Base-by-base conservation (phyloP, 2,888 invertebrate species). In the Hirtodrosophila duncani region DNA sequence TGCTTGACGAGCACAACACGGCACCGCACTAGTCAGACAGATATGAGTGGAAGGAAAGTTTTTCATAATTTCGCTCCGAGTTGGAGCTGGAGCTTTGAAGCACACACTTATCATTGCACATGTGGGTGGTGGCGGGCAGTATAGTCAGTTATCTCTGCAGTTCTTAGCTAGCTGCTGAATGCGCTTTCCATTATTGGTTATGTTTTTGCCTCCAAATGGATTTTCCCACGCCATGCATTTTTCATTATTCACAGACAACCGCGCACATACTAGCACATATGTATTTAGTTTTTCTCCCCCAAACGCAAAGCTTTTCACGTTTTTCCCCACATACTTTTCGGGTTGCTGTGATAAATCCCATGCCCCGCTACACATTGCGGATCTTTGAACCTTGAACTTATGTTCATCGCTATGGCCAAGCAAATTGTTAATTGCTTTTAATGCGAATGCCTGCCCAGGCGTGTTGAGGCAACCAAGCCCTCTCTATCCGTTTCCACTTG, bases 371-470 rank as follows among this genome's bases (percentile, higher is more conserved):
- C 14, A 8, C 16, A 29, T 23, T 3, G 13, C 13, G 31, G 42
- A 56, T 38, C 30, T 23, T 23, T 69, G 57, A 67, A 68, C 61
- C 53, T 57, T 65, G 61, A 68, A 68, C 61, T 26, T 21, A 17
- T 27, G 17, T 39, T 34, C 9, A 24, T 37, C 33, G 31, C 23
- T 56, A 60, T 60, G 51, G 34, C 9, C 38, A 60, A 58, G 46
- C 44, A 48, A 52, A 50, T 51, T 52, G 56, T 80, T 80, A 80
- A 72, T 80, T 72, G 62, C 68, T 51, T n/a, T 36, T 57, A 51
- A 67, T 75, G 49, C 38, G 33, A 72, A 49, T 58, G 57, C 49
- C 24, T 44, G 34, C 39, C 50, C 57, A 48, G 29, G 49, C 55
- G 48, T 53, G 46, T 24, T 38, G 51, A 29, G 33, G n/a, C n/a